Base-by-base conservation (phyloP, 2,113 vertebrate genomes). In the Calypte anna region DNA sequence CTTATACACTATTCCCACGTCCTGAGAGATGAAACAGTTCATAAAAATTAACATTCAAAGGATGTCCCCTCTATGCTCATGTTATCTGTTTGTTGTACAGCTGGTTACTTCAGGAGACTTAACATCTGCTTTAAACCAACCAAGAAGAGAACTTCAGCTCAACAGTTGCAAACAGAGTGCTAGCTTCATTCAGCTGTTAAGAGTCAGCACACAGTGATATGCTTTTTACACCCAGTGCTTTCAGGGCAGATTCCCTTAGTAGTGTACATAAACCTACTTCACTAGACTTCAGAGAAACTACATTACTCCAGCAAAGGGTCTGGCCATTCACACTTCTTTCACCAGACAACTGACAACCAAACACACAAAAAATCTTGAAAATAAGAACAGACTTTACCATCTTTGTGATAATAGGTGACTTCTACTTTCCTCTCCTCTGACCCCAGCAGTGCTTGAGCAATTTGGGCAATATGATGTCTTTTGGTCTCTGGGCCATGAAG, bases 371-470 rank as follows among this genome's bases (percentile, higher is more conserved):
- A 82, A 59, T 72, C n/a, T 53, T 92, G 88, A 96, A 90, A 94
- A 88, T 44, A 78, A 74, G 93, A 86, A 17, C 44, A 44, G 81
- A 97, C 94, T 97, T 99, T 98, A 99, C 99, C 99, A 93, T 99
- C 98, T 98, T 99, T 99, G 84, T 99, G 98, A 97, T 99, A 99
- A 97, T 99, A 99, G 88, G 98, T 99, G 96, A 99, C 99, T 95
- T 99, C 99, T 97, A 99, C 98, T 97, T 99, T 99, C 90, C 98
- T 98, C 97, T 99, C 99, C 86, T 99, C 99, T 18, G 99, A 99
- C 51, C 99, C 99, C 76, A 99, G 95, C 93, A 99, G 95, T 2
- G 99, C 99, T 96, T 99, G 99, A 53, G 98, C 98, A 94, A 99
- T 98, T 95, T 99, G 99, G 94, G 98, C 97, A 96, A 99, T 98